phyloP scores from a whole-genome alignment of 1,140 invertebrate genomes.

The Drosophila sechellia region DNA sequence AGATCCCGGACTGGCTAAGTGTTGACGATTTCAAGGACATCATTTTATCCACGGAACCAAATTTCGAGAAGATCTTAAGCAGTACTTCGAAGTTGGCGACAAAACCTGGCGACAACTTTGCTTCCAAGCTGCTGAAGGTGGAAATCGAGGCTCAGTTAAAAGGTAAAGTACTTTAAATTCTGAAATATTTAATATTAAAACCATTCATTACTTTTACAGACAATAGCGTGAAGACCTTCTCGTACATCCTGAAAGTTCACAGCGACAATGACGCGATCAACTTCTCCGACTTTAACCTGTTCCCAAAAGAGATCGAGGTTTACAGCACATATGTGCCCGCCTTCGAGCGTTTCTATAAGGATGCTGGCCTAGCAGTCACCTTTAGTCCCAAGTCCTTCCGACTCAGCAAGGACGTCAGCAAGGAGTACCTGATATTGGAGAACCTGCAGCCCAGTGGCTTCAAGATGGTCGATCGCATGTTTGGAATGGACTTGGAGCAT shows the following conservation, averaged over 20 bases:
- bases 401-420: slow-evolving; percentile 19
- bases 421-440: slow-evolving; percentile 43
- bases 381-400: slow-evolving; percentile 48
- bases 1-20: slow-evolving; percentile 39
- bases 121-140: slow-evolving; percentile 30
- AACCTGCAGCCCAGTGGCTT: slow-evolving; percentile 30
- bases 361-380: slow-evolving; percentile 24
- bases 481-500: slow-evolving; percentile 86
- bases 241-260: slow-evolving; percentile 44
- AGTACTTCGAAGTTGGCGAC: slow-evolving; percentile 28
- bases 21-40: slow-evolving; percentile 41
- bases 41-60: slow-evolving; percentile 24
- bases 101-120: slow-evolving; percentile 54
- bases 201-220: slow-evolving; percentile 7
- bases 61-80: slow-evolving; percentile 44
- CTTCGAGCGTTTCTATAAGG: slow-evolving; percentile 44
- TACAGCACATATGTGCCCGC: slow-evolving; percentile 42
- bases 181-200: not conserved
- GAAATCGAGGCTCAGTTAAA: slow-evolving; percentile 48
- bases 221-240: slow-evolving; percentile 21
- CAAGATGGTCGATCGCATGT: slow-evolving; percentile 44
- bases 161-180: not conserved
- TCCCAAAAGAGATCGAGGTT: slow-evolving; percentile 51
- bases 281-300: slow-evolving; percentile 33
- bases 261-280: not conserved